phyloP scores from a whole-genome alignment of 1,140 invertebrate genomes.

The Drosophila equinoxialis region DNA sequence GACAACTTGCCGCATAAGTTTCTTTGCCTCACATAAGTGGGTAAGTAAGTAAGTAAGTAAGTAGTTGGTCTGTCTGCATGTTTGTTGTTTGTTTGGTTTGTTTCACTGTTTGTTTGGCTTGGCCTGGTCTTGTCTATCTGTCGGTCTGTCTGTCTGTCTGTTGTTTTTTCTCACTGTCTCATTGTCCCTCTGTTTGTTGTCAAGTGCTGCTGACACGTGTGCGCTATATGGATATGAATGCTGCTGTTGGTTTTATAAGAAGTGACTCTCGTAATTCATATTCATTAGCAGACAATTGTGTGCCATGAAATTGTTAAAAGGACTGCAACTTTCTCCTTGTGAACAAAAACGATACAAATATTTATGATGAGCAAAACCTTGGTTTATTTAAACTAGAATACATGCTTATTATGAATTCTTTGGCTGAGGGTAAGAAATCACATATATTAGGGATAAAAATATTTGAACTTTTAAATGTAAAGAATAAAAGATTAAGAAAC shows the following conservation, averaged over 20 bases:
- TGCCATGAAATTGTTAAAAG: slow-evolving; percentile 54
- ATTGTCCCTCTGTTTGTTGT: slow-evolving; percentile 40
- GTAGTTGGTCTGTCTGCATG: slow-evolving; percentile 47
- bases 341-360: neutral
- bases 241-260: slow-evolving; percentile 11
- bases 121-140: slow-evolving; percentile 16
- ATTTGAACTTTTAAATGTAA: no score
- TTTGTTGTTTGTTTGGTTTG: slow-evolving; percentile 58
- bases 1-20: slow-evolving; percentile 77
- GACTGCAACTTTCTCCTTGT: slow-evolving; percentile 35
- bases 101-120: slow-evolving; percentile 5
- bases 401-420: no score
- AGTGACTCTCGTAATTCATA: slow-evolving; percentile 67
- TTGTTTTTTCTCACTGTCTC: neutral
- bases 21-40: slow-evolving; percentile 68
- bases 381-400: neutral
- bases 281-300: slow-evolving; percentile 75
- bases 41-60: slow-evolving; percentile 57
- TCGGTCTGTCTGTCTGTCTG: neutral
- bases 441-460: no score
- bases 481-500: no score
- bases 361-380: neutral
- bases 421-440: no score
- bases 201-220: slow-evolving; percentile 28
- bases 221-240: slow-evolving; percentile 40